phyloP scores from a whole-genome alignment of 2,888 invertebrate species.

The Polia nebulosa region DNA sequence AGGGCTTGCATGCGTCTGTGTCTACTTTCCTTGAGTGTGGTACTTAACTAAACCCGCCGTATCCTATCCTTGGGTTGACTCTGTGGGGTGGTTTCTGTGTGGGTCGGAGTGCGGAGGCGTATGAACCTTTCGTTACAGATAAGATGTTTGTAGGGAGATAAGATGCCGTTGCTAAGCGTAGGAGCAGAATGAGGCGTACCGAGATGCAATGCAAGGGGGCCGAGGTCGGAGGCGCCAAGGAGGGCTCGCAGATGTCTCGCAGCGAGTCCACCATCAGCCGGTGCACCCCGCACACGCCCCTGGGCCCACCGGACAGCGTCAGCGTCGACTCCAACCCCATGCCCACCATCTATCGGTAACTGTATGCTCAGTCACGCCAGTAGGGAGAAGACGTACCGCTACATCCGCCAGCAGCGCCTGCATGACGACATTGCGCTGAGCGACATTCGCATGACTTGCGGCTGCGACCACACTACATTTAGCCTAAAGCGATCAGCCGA shows the following conservation, averaged over 20 bases:
- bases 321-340: slow-evolving; percentile 97
- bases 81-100: slow-evolving; percentile 74
- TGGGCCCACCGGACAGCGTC: slow-evolving; percentile 93
- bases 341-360: slow-evolving; percentile 97
- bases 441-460: slow-evolving; percentile 38
- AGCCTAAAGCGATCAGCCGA: slow-evolving; percentile 37
- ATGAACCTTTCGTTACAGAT: slow-evolving; percentile 85
- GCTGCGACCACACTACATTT: slow-evolving; percentile 13
- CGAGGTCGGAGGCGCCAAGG: slow-evolving; percentile 82
- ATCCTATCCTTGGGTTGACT: slow-evolving; percentile 76
- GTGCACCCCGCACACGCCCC: slow-evolving; percentile 88
- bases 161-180: slow-evolving; percentile 87
- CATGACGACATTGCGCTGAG: slow-evolving; percentile 54
- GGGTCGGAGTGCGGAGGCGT: slow-evolving; percentile 77
- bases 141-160: slow-evolving; percentile 87
- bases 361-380: slow-evolving; percentile 73
- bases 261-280: slow-evolving; percentile 93
- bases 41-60: slow-evolving; percentile 77
- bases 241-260: slow-evolving; percentile 92
- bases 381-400: slow-evolving; percentile 80
- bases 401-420: slow-evolving; percentile 44
- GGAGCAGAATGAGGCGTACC: slow-evolving; percentile 86
- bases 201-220: slow-evolving; percentile 85
- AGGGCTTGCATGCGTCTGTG: slow-evolving; percentile 89
- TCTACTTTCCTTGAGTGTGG: slow-evolving; percentile 82